A percentile compares a stretch with the other conserved stretches of the same genome.
Conservation (phyloP, 1,140 invertebrate genomes). For the Lycorma delicatula region DNA sequence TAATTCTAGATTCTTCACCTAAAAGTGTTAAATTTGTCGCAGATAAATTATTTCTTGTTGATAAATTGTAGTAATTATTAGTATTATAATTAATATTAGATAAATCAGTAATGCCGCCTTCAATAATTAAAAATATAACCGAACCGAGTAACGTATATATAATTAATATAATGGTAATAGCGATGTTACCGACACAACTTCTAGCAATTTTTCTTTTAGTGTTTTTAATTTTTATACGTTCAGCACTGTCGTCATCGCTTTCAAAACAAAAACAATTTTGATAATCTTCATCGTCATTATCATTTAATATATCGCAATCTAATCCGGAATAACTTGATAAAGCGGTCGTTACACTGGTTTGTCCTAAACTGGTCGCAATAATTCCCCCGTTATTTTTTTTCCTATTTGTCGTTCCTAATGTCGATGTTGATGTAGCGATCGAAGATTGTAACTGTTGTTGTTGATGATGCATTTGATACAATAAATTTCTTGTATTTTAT, state of each 20-base stretch:
- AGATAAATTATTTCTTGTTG: constrained; percentile 18
- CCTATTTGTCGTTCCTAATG: not conserved
- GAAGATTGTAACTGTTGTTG: not conserved
- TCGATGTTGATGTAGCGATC: not conserved
- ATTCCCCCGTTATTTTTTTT: constrained; percentile 1
- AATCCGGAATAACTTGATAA: constrained; percentile 2
- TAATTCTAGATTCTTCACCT: constrained; percentile 54
- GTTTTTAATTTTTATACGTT: constrained; percentile 46
- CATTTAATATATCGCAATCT: not conserved
- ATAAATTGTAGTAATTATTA: not conserved
- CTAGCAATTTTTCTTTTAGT: constrained; percentile 54
- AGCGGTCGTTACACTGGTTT: not conserved
- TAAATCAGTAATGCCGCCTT: constrained; percentile 53
- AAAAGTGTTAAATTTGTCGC: constrained; percentile 38
- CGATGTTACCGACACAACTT: constrained; percentile 74
- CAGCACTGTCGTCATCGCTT: constrained; percentile 35
- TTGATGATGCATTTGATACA: not conserved
- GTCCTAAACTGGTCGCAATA: not conserved
- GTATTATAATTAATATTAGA: not conserved
- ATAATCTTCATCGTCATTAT: constrained; percentile 32
- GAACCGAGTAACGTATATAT: constrained; percentile 86
- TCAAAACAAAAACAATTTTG: constrained; percentile 53
- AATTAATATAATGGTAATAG: constrained; percentile 76
- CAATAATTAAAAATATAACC: constrained; percentile 85
- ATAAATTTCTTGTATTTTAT: not conserved